Evolutionary conservation across 2,888 invertebrate species (phyloP), one percentile per base, ranked within the genome.

Genomic region (Drosophila subquinaria): DNA sequence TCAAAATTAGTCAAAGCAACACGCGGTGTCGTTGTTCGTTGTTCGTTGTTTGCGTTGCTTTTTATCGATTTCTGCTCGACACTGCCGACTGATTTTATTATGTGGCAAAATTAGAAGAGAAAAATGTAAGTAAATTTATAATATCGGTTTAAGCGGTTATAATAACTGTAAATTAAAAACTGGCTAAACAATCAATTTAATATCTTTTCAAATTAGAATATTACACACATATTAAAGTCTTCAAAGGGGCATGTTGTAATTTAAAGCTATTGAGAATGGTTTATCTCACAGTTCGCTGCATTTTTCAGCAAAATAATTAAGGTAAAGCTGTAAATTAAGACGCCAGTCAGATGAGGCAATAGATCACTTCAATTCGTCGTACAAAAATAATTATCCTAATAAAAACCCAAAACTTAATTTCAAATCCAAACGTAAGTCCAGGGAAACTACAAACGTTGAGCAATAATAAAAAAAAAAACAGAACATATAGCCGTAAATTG

Each of bases 1-100:
- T 68, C 56, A 30, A 66, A 79, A 79, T 79, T 79, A 79, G 82
- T 63, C 60, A 68, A 63, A 69, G 20, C 43, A 35, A 59, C 57
- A 47, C 48, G 42, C 33, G 48, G n/a, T 23, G 62, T 45, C 43
- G 36, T 51, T 40, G 50, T 6, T 15, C n/a, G 27, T 35, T n/a
- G 50, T 43, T 43, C 10, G 42, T 3, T 17, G 42, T 42, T 42
- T 10, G 13, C 42, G 13, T 57, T 43, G 48, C 27, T 50, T 73
- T 48, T 63, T 65, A 61, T 72, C 55, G 66, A 65, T 52, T 36
- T 52, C 33, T 11, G 42, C 33, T 13, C 6, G n/a, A n/a, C 17
- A 15, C 6, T 4, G 4, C 8, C 35, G 35, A 45, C 57, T 33
- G n/a, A 23, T 23, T 62, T 52, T 47, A 52, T 47, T 42, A 64